Conservation (phyloP, 2,113 vertebrate genomes). For the Noturus placidus region DNA sequence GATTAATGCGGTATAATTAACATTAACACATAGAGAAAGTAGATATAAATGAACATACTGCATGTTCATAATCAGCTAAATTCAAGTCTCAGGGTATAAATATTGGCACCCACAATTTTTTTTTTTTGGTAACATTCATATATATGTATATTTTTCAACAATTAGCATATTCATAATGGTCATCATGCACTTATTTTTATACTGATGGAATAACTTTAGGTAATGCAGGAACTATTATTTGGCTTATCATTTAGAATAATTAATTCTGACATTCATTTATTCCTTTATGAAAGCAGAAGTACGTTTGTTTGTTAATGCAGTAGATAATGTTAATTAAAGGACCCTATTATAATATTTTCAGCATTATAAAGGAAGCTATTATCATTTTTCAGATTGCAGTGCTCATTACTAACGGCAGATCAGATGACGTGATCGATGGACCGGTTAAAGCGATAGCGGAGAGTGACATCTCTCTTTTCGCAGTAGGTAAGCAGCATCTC, state of each 20-base stretch:
- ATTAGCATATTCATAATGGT: background rate
- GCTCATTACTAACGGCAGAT: constrained; percentile 80
- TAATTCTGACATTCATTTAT: background rate
- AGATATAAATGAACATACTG: background rate
- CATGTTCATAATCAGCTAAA: background rate
- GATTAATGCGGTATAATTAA: background rate
- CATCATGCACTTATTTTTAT: too few species aligned
- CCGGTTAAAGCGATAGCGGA: constrained; percentile 71
- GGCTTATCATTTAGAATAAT: background rate
- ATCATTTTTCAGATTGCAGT: constrained; percentile 71
- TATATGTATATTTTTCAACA: background rate
- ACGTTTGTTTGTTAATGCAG: background rate
- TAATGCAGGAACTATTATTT: background rate
- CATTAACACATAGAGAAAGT: background rate
- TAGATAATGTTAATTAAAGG: background rate
- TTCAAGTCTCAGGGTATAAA: background rate
- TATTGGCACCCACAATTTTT: background rate
- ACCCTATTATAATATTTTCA: too few species aligned
- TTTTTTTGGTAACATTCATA: too few species aligned
- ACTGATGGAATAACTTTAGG: background rate
- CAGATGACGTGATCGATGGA: constrained; percentile 69
- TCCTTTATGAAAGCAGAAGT: background rate
- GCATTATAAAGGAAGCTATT: background rate
- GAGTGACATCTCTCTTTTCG: constrained; percentile 79
- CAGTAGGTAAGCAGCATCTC: constrained; percentile 76